phyloP scores from a whole-genome alignment of 2,888 invertebrate species.

The Torymus aiolomorphi region DNA sequence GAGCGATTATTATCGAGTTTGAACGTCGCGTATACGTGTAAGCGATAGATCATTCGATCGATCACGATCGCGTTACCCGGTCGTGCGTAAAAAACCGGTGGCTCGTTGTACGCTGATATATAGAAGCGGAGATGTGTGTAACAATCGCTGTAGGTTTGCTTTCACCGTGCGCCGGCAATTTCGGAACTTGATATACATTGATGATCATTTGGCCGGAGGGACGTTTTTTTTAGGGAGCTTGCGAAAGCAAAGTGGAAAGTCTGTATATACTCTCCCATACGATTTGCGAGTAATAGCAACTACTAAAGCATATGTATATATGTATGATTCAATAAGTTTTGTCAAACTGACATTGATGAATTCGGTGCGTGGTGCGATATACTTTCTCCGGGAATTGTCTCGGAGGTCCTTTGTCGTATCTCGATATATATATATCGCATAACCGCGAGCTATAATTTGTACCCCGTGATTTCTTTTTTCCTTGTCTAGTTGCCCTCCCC shows the following conservation, averaged over 20 bases:
- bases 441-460: not conserved
- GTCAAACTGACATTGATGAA: conserved; percentile 38
- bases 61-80: conserved; percentile 19
- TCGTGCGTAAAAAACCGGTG: not conserved
- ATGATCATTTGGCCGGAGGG: too few species aligned
- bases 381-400: conserved; percentile 37
- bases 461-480: conserved; percentile 3
- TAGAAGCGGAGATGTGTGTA: too few species aligned
- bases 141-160: too few species aligned
- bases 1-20: conserved; percentile 32
- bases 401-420: conserved; percentile 17
- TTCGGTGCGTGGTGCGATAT: not conserved
- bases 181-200: too few species aligned
- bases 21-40: not conserved
- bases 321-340: not conserved
- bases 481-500: too few species aligned
- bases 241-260: too few species aligned
- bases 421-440: not conserved
- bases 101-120: too few species aligned
- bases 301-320: too few species aligned
- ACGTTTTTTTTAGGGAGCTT: too few species aligned
- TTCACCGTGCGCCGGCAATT: too few species aligned
- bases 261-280: too few species aligned
- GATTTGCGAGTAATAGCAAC: too few species aligned
- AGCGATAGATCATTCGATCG: conserved; percentile 6